Evolutionary conservation across 2,888 invertebrate genomes (phyloP).

Genomic region (Pseudococcus longispinus): DNA sequence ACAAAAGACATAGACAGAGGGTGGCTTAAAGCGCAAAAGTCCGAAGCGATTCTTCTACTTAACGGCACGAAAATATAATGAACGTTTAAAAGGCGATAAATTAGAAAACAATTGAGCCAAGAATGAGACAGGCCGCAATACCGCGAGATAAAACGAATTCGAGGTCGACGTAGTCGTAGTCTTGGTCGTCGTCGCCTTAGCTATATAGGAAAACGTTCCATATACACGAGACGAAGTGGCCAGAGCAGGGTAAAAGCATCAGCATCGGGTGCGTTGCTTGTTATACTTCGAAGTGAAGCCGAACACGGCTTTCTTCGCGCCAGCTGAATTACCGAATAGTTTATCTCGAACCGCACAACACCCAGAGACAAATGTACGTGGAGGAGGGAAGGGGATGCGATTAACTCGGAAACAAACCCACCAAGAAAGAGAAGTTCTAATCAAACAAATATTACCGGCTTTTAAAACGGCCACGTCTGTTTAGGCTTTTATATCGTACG

Average conservation of each 20-base stretch:
- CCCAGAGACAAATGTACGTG: background rate
- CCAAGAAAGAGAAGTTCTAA: constrained; percentile 23
- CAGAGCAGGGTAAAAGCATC: background rate
- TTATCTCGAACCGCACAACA: constrained; percentile 4
- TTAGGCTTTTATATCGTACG: background rate
- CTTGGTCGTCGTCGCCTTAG: background rate
- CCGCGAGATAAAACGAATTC: constrained; percentile 20
- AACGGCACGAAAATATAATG: constrained; percentile 28
- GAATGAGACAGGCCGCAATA: constrained; percentile 34
- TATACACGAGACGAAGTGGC: background rate
- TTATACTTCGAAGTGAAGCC: background rate
- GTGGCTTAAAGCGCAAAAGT: background rate
- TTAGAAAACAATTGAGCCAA: constrained; percentile 34
- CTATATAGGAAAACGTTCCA: background rate
- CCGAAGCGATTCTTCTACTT: constrained; percentile 11
- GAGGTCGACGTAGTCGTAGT: background rate
- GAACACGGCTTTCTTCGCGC: background rate
- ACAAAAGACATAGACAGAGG: background rate
- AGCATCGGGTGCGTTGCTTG: background rate
- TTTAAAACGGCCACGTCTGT: constrained; percentile 2
- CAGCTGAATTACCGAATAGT: constrained; percentile 39
- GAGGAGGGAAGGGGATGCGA: background rate
- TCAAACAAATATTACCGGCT: constrained; percentile 31
- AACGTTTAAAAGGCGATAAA: constrained; percentile 34
- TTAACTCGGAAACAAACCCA: constrained; percentile 10